These are phyloP conservation scores for Pristionchus japonicus DNA, from an alignment of 2,888 invertebrate species.

Conservation along the genomic window DNA sequence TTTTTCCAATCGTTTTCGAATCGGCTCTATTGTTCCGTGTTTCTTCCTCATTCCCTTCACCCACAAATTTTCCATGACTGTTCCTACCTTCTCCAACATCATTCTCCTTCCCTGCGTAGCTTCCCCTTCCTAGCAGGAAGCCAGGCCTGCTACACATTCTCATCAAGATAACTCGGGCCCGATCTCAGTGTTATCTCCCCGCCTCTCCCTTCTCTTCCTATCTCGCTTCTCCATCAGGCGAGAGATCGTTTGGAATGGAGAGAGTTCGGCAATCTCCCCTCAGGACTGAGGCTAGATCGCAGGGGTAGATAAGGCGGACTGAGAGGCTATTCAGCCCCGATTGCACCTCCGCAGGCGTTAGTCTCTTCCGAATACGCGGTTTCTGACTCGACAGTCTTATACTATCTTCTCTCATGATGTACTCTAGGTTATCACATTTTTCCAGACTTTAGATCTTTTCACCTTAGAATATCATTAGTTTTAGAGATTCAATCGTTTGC, in stretches of 20 bases:
- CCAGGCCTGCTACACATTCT: conserved; percentile 4
- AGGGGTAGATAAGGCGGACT: background rate
- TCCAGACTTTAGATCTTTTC: too few species aligned
- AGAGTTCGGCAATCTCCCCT: background rate
- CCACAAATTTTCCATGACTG: background rate
- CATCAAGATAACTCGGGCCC: conserved; percentile 13
- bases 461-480: too few species aligned
- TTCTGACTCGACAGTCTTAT: too few species aligned
- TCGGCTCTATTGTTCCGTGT: too few species aligned
- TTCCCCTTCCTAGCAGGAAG: background rate
- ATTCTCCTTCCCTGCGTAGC: too few species aligned
- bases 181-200: conserved; percentile 19
- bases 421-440: too few species aligned
- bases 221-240: background rate
- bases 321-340: background rate
- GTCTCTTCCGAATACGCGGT: background rate
- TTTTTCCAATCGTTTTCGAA: too few species aligned
- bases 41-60: too few species aligned
- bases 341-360: background rate
- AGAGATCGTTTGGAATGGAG: background rate
- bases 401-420: background rate
- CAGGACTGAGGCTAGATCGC: background rate
- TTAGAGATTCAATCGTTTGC: too few species aligned
- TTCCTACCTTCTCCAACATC: too few species aligned
- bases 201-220: background rate